Percentiles rank a stretch among this genome's conserved stretches.
phyloP scores from a whole-genome alignment of 2,888 invertebrate genomes.

The Adelognathus sp. region DNA sequence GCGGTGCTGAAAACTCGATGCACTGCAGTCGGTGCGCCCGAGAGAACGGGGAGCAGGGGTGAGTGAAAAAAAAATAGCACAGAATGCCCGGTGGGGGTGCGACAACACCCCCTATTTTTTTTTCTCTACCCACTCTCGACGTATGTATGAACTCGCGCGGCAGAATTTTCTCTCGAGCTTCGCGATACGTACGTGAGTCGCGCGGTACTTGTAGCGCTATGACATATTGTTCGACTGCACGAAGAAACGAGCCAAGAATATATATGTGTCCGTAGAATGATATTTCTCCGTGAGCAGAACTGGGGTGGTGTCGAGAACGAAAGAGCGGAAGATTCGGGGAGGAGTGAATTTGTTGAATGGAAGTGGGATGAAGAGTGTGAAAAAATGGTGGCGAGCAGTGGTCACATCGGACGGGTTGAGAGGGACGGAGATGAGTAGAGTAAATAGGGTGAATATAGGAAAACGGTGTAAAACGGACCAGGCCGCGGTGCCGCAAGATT shows the following conservation, averaged over 20 bases:
- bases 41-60: background rate
- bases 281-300: background rate
- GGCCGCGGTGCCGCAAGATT: no score
- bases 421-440: no score
- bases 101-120: background rate
- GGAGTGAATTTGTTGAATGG: background rate
- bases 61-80: slow-evolving; percentile 13
- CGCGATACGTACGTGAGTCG: background rate
- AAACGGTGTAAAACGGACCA: no score
- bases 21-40: background rate
- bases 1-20: background rate
- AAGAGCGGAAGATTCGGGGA: background rate
- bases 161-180: background rate
- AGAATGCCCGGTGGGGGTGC: slow-evolving; percentile 23
- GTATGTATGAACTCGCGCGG: background rate
- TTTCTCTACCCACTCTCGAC: background rate
- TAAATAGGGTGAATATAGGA: no score
- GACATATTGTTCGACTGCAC: background rate
- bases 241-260: background rate
- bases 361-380: background rate
- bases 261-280: background rate
- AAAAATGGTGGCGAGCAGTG: slow-evolving; percentile 6
- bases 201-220: background rate
- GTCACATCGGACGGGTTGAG: slow-evolving; percentile 6
- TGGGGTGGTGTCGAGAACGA: background rate